Evolutionary conservation across 2,797 vertebrate species (phyloP).

Genomic region (Fratercula arctica): DNA sequence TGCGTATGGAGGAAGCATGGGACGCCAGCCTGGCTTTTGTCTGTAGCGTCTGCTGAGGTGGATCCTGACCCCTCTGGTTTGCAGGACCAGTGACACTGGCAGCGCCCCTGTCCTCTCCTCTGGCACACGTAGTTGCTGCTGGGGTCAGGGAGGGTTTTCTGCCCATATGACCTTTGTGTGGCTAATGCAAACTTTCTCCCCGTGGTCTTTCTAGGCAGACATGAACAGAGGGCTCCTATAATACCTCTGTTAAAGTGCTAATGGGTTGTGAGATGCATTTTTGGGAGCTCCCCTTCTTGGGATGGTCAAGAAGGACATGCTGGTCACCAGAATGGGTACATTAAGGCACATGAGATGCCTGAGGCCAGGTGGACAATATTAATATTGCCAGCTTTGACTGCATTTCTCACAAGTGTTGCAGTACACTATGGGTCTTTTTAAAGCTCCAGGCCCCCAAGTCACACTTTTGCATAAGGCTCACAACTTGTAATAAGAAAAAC

Average conservation of each 20-base stretch:
- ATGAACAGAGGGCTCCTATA: background rate
- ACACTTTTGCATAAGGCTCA: background rate
- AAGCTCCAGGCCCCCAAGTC: background rate
- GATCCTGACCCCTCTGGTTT: background rate
- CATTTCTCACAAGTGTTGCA: background rate
- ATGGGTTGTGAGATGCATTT: background rate
- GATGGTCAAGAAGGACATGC: background rate
- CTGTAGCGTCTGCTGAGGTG: background rate
- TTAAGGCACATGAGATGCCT: background rate
- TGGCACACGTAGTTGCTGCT: background rate
- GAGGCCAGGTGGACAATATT: background rate
- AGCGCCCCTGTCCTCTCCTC: background rate
- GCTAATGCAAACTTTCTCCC: background rate
- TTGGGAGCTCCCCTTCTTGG: background rate
- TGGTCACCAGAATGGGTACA: background rate
- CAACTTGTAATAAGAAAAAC: background rate
- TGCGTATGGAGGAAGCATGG: background rate
- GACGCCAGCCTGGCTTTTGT: background rate
- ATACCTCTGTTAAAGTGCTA: background rate
- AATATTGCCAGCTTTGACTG: accelerated
- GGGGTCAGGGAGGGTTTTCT: background rate
- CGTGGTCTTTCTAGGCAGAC: background rate
- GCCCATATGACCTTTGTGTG: background rate
- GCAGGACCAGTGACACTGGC: background rate
- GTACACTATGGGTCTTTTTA: background rate